These are phyloP conservation scores for Xyliphius kryptos DNA, from an alignment of 2,113 vertebrate species.

Conservation along the genomic window DNA sequence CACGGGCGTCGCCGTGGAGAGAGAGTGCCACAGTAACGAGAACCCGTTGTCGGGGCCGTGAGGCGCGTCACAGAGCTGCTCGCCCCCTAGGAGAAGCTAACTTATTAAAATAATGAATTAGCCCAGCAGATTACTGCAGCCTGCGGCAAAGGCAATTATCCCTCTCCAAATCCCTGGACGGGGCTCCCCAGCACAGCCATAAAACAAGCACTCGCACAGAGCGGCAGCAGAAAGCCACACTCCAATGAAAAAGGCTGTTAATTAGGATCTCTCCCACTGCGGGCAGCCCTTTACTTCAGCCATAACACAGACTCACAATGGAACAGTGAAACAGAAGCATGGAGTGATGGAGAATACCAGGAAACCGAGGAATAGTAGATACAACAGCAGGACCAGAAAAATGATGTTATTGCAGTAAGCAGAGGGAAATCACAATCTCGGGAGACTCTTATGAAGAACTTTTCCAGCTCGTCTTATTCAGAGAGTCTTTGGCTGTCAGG, in stretches of 20 bases:
- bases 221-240: conserved; percentile 62
- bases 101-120: conserved; percentile 86
- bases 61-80: conserved; percentile 59
- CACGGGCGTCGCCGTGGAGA: conserved; percentile 64
- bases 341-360: conserved; percentile 41
- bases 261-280: conserved; percentile 77
- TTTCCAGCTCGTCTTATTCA: background rate
- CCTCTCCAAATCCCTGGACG: conserved; percentile 72
- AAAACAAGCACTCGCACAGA: conserved; percentile 73
- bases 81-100: conserved; percentile 77
- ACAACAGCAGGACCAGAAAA: conserved; percentile 23
- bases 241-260: conserved; percentile 75
- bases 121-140: conserved; percentile 80
- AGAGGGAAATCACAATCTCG: conserved; percentile 3
- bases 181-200: conserved; percentile 72
- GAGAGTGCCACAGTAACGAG: conserved; percentile 69
- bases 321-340: conserved; percentile 29
- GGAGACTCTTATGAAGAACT: conserved; percentile 35
- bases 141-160: conserved; percentile 82
- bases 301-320: conserved; percentile 56
- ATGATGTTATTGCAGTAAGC: conserved; percentile 7
- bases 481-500: background rate
- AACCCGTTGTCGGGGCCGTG: conserved; percentile 68
- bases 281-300: conserved; percentile 65
- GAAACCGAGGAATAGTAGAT: conserved; percentile 12